Percentiles rank a stretch among this genome's conserved stretches.
These are phyloP conservation scores for Syrphus vitripennis DNA, from an alignment of 2,888 invertebrate species.

Conservation along the genomic window DNA sequence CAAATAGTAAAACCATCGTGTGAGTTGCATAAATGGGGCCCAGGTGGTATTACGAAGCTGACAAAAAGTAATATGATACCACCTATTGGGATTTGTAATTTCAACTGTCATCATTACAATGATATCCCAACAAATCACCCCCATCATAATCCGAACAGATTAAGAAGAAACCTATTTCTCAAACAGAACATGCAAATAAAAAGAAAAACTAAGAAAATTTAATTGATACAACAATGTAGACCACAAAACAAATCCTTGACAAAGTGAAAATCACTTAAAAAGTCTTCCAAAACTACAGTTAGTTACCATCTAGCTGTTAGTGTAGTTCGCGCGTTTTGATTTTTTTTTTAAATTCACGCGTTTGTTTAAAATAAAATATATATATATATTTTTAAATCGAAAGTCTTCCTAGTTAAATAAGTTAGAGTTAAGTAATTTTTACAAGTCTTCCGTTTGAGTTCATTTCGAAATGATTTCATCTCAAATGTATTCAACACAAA, in stretches of 20 bases:
- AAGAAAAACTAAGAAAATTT: slow-evolving; percentile 50
- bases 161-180: slow-evolving; percentile 42
- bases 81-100: slow-evolving; percentile 42
- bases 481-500: slow-evolving; percentile 73
- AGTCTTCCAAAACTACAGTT: slow-evolving; percentile 81
- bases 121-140: slow-evolving; percentile 48
- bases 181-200: not conserved
- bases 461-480: slow-evolving; percentile 56
- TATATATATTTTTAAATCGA: slow-evolving; percentile 38
- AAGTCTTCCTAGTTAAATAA: slow-evolving; percentile 58
- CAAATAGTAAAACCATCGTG: not conserved
- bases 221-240: slow-evolving; percentile 65
- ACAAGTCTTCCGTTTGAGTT: slow-evolving; percentile 55
- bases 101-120: slow-evolving; percentile 11
- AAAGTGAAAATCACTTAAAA: slow-evolving; percentile 81
- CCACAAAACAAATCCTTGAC: slow-evolving; percentile 49
- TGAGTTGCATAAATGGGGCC: not conserved
- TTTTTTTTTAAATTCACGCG: slow-evolving; percentile 10
- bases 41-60: slow-evolving; percentile 54
- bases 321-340: slow-evolving; percentile 48
- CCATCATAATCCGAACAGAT: slow-evolving; percentile 47
- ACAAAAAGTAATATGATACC: slow-evolving; percentile 58
- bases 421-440: slow-evolving; percentile 9
- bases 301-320: slow-evolving; percentile 56
- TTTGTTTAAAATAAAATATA: slow-evolving; percentile 6